phyloP scores from a whole-genome alignment of 2,888 invertebrate genomes.

The Rotaria socialis region DNA sequence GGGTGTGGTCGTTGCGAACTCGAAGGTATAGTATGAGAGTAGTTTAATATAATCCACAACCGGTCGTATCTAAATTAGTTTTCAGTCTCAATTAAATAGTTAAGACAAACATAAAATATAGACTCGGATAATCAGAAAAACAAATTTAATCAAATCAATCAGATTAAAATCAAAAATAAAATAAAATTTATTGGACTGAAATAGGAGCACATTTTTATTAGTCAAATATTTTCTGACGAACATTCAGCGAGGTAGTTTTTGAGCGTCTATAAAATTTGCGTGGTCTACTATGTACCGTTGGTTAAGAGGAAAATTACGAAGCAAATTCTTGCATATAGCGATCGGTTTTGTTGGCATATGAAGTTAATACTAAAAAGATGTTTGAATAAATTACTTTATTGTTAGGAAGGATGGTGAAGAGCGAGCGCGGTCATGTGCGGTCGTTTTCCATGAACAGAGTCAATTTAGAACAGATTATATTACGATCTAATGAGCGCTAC shows the following conservation, averaged over 20 bases:
- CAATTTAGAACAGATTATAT: neutral
- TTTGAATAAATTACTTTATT: neutral
- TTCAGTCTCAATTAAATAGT: neutral
- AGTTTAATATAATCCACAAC: neutral
- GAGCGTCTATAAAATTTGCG: too few relatives aligned
- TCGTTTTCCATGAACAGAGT: neutral
- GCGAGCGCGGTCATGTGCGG: neutral
- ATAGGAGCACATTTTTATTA: too few relatives aligned
- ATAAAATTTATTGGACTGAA: too few relatives aligned
- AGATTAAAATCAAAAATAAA: too few relatives aligned
- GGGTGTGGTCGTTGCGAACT: neutral
- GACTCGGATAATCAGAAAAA: neutral
- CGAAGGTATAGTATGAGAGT: neutral
- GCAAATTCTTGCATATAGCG: neutral
- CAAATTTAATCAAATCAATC: too few relatives aligned
- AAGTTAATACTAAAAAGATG: neutral
- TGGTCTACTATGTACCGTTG: too few relatives aligned
- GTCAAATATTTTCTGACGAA: too few relatives aligned
- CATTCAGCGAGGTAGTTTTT: too few relatives aligned
- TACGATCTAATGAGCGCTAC: neutral
- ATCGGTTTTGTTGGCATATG: neutral
- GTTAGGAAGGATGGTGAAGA: neutral
- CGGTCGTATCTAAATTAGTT: too few relatives aligned
- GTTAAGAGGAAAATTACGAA: too few relatives aligned
- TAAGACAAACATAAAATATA: neutral